Conservation (phyloP, 2,888 invertebrate genomes). For the Trypoxylon attenuatum region DNA sequence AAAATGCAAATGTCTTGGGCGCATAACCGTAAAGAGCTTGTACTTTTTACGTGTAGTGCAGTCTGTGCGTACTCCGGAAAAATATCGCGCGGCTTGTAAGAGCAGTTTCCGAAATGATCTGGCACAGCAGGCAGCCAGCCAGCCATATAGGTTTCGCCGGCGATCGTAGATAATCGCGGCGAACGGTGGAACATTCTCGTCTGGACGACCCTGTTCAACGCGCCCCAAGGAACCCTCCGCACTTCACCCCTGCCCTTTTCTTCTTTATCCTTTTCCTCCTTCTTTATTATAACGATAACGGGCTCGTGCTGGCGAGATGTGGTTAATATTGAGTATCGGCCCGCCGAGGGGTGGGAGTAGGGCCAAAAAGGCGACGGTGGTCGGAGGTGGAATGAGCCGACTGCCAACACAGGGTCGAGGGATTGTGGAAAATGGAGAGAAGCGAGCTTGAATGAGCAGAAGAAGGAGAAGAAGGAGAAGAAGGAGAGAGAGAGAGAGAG, state of each 20-base stretch:
- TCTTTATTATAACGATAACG: slow-evolving; percentile 62
- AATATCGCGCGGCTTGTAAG: slow-evolving; percentile 39
- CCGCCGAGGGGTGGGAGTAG: slow-evolving; percentile 6
- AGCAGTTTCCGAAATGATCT: slow-evolving; percentile 41
- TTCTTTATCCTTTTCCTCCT: slow-evolving; percentile 30
- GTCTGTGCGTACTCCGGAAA: slow-evolving; percentile 27
- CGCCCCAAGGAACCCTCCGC: no score
- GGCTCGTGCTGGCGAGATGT: slow-evolving; percentile 51
- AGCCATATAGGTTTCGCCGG: slow-evolving; percentile 19
- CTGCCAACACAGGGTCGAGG: slow-evolving; percentile 21
- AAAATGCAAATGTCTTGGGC: no score
- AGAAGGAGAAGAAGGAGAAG: neutral
- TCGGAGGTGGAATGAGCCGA: slow-evolving; percentile 8
- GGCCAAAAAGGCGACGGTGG: neutral
- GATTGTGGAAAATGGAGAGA: slow-evolving; percentile 37
- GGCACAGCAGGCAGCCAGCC: slow-evolving; percentile 34
- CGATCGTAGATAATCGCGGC: slow-evolving; percentile 47
- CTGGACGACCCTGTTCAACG: slow-evolving; percentile 13
- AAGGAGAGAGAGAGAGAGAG: slow-evolving; percentile 1
- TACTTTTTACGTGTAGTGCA: slow-evolving; percentile 3
- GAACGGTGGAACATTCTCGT: slow-evolving; percentile 37
- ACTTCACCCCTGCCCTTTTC: neutral
- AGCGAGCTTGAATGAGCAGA: slow-evolving; percentile 34
- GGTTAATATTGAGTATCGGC: slow-evolving; percentile 60
- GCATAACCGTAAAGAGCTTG: slow-evolving; percentile 25